Conservation (phyloP, 2,113 vertebrate genomes). For the Cygnus buccinator region DNA sequence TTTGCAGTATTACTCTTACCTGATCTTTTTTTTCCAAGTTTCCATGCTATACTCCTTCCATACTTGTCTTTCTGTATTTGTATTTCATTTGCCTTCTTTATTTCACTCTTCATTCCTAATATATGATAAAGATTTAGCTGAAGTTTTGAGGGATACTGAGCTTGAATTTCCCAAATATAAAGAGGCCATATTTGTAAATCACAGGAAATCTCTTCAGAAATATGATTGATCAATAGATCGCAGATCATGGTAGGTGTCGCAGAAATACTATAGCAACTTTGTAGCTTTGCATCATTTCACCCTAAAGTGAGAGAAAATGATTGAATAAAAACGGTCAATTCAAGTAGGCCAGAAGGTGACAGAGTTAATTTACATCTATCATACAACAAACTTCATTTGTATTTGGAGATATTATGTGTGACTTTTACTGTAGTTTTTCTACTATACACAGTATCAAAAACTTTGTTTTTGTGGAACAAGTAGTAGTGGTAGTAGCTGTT, state of each 20-base stretch:
- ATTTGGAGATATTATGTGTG: not conserved
- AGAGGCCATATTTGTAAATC: not conserved
- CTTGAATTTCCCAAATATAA: not conserved
- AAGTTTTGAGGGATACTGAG: not conserved
- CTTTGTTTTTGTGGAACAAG: not conserved
- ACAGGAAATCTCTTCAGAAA: not conserved
- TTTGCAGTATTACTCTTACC: not conserved
- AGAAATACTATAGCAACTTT: not conserved
- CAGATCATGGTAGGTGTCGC: not conserved
- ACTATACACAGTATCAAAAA: not conserved
- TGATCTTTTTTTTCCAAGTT: not conserved
- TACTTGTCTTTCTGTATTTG: not conserved
- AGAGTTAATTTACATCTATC: not conserved
- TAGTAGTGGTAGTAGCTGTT: not conserved
- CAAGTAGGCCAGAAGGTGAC: not conserved
- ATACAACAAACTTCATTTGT: not conserved
- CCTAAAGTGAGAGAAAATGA: not conserved
- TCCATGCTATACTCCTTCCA: not conserved
- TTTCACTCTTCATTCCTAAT: not conserved
- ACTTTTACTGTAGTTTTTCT: not conserved
- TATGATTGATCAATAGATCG: not conserved
- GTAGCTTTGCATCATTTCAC: not conserved
- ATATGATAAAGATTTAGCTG: not conserved
- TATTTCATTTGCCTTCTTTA: not conserved
- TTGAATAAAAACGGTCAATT: not conserved